These are phyloP conservation scores for Siphlonurus alternatus DNA, from an alignment of 2,888 invertebrate genomes.

Conservation along the genomic window DNA sequence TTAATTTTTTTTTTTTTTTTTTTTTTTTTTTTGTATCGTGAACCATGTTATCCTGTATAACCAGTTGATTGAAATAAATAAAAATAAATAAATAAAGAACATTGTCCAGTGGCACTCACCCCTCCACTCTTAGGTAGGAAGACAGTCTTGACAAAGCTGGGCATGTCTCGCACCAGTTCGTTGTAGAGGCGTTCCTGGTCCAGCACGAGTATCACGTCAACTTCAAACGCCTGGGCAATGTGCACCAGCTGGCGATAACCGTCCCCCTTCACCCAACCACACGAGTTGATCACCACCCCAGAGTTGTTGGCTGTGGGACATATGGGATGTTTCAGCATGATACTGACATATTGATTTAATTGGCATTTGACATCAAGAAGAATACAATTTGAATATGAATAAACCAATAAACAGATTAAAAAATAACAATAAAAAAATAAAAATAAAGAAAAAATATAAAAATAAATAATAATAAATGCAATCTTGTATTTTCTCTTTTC, in stretches of 20 bases:
- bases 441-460: background rate
- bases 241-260: constrained; percentile 79
- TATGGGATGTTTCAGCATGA: background rate
- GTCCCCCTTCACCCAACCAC: constrained; percentile 88
- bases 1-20: no score
- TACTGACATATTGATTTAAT: background rate
- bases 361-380: background rate
- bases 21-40: no score
- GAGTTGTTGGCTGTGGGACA: constrained; percentile 49
- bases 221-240: constrained; percentile 86
- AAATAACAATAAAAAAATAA: background rate
- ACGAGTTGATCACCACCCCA: constrained; percentile 92
- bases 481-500: no score
- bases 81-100: constrained; percentile 8
- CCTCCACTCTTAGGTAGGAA: constrained; percentile 93
- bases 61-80: background rate
- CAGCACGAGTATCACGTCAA: constrained; percentile 84
- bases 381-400: no score
- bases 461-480: no score
- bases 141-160: constrained; percentile 81
- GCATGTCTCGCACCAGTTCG: constrained; percentile 85
- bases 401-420: background rate
- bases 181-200: constrained; percentile 94
- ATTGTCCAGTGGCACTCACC: constrained; percentile 33
- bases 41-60: no score